A percentile compares a stretch with the other conserved stretches of the same genome.
Conservation (phyloP, 2,888 invertebrate species). For the Drosophila neotestacea region DNA sequence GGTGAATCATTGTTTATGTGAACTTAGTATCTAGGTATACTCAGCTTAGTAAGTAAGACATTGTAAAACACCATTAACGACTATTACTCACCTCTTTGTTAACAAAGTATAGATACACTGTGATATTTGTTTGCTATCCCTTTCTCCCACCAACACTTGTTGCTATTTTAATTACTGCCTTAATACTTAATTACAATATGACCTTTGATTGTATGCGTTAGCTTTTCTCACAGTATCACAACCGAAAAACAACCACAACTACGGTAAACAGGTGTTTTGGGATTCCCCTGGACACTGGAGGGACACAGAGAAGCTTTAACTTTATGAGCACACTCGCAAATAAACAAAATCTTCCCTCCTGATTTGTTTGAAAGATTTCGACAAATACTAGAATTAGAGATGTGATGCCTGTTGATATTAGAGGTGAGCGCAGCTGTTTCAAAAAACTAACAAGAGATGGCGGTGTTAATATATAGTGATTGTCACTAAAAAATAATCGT, state of each 20-base stretch:
- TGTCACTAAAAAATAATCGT: too few relatives aligned
- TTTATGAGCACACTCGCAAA: slow-evolving; percentile 1
- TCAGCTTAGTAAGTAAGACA: neutral
- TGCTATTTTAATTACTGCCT: slow-evolving; percentile 7
- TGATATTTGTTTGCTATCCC: neutral
- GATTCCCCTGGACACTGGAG: neutral
- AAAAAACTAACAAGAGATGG: too few relatives aligned
- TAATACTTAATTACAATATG: neutral
- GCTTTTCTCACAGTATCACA: neutral
- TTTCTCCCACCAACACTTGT: neutral
- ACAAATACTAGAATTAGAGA: too few relatives aligned
- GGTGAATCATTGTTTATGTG: slow-evolving; percentile 16
- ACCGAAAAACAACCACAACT: neutral
- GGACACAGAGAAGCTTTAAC: neutral
- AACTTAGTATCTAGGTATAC: neutral
- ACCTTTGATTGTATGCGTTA: neutral
- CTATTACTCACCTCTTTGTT: slow-evolving; percentile 49
- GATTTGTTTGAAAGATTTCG: neutral
- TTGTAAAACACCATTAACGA: neutral
- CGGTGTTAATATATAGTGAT: too few relatives aligned
- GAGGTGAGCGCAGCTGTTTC: too few relatives aligned
- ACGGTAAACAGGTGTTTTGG: neutral
- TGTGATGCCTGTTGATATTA: too few relatives aligned
- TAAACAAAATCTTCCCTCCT: neutral
- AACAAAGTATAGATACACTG: slow-evolving; percentile 2